Evolutionary conservation across 2,113 vertebrate species (phyloP).

Genomic region (Perognathus longimembris): DNA sequence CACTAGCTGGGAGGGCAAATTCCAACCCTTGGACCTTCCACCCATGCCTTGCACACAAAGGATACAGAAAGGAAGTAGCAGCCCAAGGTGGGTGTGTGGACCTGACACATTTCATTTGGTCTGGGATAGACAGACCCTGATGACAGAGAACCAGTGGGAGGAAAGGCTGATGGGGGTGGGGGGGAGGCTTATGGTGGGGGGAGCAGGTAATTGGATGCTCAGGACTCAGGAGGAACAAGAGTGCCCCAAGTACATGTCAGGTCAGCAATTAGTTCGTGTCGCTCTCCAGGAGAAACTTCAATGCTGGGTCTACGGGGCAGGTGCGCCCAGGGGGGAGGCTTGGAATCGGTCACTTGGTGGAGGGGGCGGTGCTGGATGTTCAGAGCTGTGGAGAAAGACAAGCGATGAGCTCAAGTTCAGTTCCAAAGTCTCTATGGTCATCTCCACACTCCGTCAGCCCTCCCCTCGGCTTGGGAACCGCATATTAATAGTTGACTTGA

Average conservation of each 20-base stretch:
- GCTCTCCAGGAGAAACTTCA: background rate
- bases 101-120: background rate
- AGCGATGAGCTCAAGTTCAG: slow-evolving; percentile 66
- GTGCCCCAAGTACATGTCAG: accelerated
- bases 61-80: background rate
- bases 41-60: background rate
- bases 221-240: too few species aligned
- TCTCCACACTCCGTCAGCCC: slow-evolving; percentile 52
- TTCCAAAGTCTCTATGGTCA: slow-evolving; percentile 68
- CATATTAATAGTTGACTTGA: slow-evolving; percentile 77
- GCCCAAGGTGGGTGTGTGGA: background rate
- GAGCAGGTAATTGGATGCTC: too few species aligned
- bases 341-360: slow-evolving; percentile 41
- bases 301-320: background rate
- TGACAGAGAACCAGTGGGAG: background rate
- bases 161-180: background rate
- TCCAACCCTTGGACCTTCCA: background rate
- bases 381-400: slow-evolving; percentile 65
- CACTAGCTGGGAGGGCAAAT: background rate
- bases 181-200: too few species aligned
- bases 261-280: background rate
- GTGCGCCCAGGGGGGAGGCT: slow-evolving; percentile 7
- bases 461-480: slow-evolving; percentile 65
- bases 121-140: too few species aligned
- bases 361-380: slow-evolving; percentile 42